These are phyloP conservation scores for Drosophila sp. DNA, from an alignment of 1,140 invertebrate genomes.

Conservation along the genomic window DNA sequence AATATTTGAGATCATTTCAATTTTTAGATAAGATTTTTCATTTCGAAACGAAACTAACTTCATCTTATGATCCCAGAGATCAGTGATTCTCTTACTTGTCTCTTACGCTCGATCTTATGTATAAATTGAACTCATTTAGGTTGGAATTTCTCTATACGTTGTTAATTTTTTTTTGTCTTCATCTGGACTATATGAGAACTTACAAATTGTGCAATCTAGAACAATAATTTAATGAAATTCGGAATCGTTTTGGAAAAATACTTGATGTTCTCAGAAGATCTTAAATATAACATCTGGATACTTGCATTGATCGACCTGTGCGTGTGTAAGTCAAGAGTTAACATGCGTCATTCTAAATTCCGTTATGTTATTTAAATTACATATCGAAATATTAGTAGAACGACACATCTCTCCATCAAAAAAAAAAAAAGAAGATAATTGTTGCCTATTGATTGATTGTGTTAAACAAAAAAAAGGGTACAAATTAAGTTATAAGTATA, in stretches of 20 bases:
- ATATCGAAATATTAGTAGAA: not conserved
- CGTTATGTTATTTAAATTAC: too few species aligned
- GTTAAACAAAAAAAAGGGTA: conserved; percentile 4
- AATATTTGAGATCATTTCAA: conserved; percentile 9
- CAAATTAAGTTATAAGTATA: conserved; percentile 2
- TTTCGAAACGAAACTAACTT: conserved; percentile 9
- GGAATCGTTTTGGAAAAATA: conserved; percentile 11
- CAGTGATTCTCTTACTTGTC: not conserved
- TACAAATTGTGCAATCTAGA: not conserved
- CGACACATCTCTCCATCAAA: not conserved
- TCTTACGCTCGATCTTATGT: not conserved
- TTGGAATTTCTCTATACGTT: conserved; percentile 1
- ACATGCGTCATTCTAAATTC: too few species aligned
- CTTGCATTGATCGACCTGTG: not conserved
- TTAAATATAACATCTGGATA: conserved; percentile 4
- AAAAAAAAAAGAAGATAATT: not conserved
- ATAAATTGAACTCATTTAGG: not conserved
- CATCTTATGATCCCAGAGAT: not conserved
- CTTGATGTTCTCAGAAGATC: conserved; percentile 6
- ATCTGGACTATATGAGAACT: not conserved
- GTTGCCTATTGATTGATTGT: not conserved
- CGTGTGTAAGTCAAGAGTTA: not conserved
- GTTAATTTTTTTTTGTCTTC: not conserved
- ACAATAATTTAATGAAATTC: not conserved
- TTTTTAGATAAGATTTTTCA: not conserved